Conservation (phyloP, 2,797 vertebrate genomes). For the Morelia viridis region DNA sequence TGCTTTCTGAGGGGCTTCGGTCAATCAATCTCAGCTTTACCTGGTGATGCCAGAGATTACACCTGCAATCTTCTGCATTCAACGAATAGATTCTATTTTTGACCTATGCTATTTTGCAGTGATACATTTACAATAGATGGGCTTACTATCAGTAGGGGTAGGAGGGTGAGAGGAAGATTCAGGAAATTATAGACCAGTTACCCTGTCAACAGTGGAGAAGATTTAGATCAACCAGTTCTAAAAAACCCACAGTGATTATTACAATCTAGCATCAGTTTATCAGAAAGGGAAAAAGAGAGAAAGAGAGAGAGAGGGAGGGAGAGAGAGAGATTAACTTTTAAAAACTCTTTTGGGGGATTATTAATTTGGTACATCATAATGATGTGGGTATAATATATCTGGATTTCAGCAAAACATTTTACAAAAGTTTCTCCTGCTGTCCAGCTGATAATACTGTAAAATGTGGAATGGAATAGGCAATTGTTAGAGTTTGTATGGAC, state of each 20-base stretch:
- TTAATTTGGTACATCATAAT: not conserved
- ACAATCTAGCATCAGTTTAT: not conserved
- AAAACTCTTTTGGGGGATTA: not conserved
- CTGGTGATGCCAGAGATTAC: not conserved
- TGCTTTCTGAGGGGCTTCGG: not conserved
- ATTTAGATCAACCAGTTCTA: not conserved
- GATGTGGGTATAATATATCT: not conserved
- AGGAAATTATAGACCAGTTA: not conserved
- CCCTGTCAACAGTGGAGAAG: not conserved
- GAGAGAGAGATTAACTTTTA: not conserved
- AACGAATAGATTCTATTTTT: not conserved
- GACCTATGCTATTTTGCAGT: not conserved
- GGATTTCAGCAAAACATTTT: not conserved
- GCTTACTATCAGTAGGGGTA: not conserved
- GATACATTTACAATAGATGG: not conserved
- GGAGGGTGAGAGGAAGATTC: not conserved
- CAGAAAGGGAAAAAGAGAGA: not conserved
- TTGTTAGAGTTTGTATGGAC: too few species aligned
- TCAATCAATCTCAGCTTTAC: not conserved
- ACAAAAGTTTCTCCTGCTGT: not conserved
- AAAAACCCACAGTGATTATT: not conserved
- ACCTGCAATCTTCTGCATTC: not conserved
- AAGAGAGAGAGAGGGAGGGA: too few species aligned
- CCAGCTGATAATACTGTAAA: not conserved
- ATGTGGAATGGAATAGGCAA: too few species aligned